Evolutionary conservation across 2,113 vertebrate species (phyloP).

Genomic region (Otocyon megalotis): DNA sequence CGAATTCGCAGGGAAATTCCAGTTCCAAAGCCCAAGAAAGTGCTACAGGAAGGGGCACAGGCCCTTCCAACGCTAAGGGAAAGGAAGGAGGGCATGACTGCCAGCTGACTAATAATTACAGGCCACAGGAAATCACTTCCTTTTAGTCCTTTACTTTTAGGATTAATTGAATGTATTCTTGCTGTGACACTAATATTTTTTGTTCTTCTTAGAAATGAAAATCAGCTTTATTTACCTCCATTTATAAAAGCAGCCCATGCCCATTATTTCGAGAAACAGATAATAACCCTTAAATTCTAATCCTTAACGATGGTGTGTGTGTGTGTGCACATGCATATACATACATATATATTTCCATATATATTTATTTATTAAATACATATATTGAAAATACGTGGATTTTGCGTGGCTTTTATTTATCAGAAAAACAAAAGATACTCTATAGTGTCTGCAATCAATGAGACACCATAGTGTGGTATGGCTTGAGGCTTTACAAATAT

Average conservation of each 20-base stretch:
- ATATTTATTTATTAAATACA: neutral
- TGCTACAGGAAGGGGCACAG: neutral
- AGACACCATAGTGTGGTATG: neutral
- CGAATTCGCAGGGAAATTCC: neutral
- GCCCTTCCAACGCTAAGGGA: neutral
- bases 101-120: neutral
- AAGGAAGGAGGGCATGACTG: neutral
- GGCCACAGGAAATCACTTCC: neutral
- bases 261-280: neutral
- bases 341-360: too few species aligned
- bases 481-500: neutral
- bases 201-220: neutral
- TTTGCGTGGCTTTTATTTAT: neutral
- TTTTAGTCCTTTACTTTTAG: neutral
- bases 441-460: neutral
- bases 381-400: neutral
- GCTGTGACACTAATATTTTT: neutral
- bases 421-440: neutral
- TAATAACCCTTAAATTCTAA: neutral
- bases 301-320: neutral
- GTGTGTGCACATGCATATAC: neutral
- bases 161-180: neutral
- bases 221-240: neutral
- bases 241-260: neutral
- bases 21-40: neutral